These are phyloP conservation scores for Hedya salicella DNA, from an alignment of 2,888 invertebrate genomes.

Conservation along the genomic window DNA sequence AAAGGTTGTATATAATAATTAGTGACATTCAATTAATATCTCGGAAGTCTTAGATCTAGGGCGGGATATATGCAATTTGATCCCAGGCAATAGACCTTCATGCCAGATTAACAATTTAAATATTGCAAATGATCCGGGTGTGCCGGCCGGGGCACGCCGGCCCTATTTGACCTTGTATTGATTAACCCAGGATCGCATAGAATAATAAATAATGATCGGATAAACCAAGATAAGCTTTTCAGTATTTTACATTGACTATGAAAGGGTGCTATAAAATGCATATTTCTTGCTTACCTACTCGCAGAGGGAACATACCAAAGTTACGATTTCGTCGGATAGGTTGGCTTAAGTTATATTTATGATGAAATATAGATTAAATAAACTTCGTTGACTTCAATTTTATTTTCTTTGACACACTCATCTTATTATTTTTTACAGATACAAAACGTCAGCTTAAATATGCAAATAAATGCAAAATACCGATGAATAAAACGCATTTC, in stretches of 20 bases:
- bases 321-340: conserved; percentile 13
- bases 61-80: conserved; percentile 21
- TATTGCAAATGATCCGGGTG: conserved; percentile 25
- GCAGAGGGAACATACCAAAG: conserved; percentile 21
- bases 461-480: no score
- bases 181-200: conserved; percentile 31
- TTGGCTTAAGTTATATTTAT: conserved; percentile 22
- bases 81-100: conserved; percentile 20
- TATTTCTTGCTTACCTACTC: conserved; percentile 32
- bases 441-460: not conserved
- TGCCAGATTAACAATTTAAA: conserved; percentile 30
- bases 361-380: not conserved
- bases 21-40: not conserved
- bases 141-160: conserved; percentile 11
- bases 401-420: not conserved
- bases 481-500: no score
- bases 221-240: conserved; percentile 36
- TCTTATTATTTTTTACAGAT: not conserved
- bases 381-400: not conserved
- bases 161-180: conserved; percentile 30
- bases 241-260: conserved; percentile 24
- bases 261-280: conserved; percentile 33
- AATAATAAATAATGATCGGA: conserved; percentile 37
- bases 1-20: not conserved
- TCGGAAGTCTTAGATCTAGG: not conserved